These are phyloP conservation scores for Andricus curvator DNA, from an alignment of 2,888 invertebrate genomes.

Conservation along the genomic window DNA sequence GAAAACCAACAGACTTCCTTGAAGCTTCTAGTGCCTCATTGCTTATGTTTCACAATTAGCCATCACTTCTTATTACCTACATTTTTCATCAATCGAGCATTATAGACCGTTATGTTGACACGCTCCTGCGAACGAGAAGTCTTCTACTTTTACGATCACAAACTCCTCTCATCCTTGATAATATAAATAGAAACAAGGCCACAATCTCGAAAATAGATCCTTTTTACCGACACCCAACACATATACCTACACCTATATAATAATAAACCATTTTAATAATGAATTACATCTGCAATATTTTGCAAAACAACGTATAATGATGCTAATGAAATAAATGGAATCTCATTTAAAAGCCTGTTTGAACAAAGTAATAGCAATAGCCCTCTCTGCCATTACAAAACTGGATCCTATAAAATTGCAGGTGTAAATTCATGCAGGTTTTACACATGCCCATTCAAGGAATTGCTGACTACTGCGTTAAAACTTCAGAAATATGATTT, in stretches of 20 bases:
- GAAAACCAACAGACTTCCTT: neutral
- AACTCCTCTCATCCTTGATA: conserved; percentile 3
- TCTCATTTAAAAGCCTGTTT: neutral
- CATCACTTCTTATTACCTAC: conserved; percentile 26
- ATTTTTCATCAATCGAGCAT: conserved; percentile 13
- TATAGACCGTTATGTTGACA: conserved; percentile 21
- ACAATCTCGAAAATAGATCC: neutral
- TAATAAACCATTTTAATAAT: no score
- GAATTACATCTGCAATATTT: neutral
- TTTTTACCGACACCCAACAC: neutral
- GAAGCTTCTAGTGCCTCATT: conserved; percentile 1
- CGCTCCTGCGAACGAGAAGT: conserved; percentile 15
- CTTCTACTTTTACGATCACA: conserved; percentile 2
- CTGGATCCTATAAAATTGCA: neutral
- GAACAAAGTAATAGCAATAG: conserved; percentile 7
- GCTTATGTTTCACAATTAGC: conserved; percentile 31
- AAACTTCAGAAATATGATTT: conserved; percentile 11
- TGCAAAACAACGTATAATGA: neutral
- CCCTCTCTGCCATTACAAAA: neutral
- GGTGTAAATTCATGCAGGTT: neutral
- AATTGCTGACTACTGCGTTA: neutral
- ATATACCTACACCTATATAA: neutral
- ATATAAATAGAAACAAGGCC: neutral
- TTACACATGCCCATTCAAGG: conserved; percentile 16
- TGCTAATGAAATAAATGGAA: neutral